A percentile compares a stretch with the other conserved stretches of the same genome.
Evolutionary conservation across 2,797 vertebrate genomes (phyloP).

Genomic region (Eleutherodactylus coqui): DNA sequence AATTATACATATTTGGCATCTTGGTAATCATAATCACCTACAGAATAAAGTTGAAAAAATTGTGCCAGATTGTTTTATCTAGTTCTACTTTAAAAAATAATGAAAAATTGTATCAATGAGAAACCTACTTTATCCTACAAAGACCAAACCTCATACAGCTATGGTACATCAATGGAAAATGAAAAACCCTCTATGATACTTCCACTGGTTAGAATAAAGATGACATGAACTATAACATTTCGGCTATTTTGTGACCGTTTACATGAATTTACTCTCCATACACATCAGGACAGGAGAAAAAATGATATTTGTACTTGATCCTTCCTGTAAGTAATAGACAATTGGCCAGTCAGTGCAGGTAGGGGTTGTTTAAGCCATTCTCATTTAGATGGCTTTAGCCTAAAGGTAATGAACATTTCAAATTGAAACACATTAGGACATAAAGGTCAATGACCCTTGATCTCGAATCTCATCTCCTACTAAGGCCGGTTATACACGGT

Average conservation of each 20-base stretch:
- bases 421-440: constrained; percentile 52
- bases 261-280: background rate
- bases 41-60: too few species aligned
- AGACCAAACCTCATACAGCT: background rate
- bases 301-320: background rate
- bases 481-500: too few species aligned
- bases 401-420: constrained; percentile 43
- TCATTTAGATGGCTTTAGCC: constrained; percentile 43
- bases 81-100: too few species aligned
- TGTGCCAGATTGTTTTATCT: too few species aligned
- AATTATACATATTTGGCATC: too few species aligned
- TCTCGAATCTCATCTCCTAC: constrained; percentile 36
- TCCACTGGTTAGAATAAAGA: background rate
- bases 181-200: background rate
- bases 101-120: background rate
- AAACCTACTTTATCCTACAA: background rate
- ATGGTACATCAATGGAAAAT: background rate
- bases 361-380: background rate
- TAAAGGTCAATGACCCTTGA: constrained; percentile 41
- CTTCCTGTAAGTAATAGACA: background rate
- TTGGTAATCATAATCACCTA: too few species aligned
- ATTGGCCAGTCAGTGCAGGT: constrained; percentile 23
- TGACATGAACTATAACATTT: background rate
- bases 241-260: too few species aligned
- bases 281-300: background rate